Conservation (phyloP, 2,888 invertebrate genomes). For the Dromius quadrimaculatus region DNA sequence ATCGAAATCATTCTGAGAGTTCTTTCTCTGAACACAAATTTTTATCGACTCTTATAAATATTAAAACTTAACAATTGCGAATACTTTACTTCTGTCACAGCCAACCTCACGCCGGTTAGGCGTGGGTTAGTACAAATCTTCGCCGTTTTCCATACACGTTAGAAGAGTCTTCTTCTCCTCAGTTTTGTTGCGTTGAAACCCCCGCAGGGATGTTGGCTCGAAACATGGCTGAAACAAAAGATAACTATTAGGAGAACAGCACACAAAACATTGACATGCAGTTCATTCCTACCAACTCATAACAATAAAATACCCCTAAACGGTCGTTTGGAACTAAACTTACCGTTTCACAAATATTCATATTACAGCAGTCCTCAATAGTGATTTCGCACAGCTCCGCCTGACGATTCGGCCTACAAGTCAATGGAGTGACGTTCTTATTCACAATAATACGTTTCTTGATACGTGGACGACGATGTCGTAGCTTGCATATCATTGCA, state of each 20-base stretch:
- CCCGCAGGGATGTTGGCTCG: slow-evolving; percentile 76
- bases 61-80: slow-evolving; percentile 61
- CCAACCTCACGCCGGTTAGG: slow-evolving; percentile 26
- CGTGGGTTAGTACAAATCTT: slow-evolving; percentile 70
- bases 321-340: too few relatives aligned
- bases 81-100: slow-evolving; percentile 49
- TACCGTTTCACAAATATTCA: slow-evolving; percentile 94
- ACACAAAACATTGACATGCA: too few relatives aligned
- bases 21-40: slow-evolving; percentile 46
- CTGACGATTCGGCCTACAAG: slow-evolving; percentile 75
- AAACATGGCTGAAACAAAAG: slow-evolving; percentile 83
- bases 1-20: slow-evolving; percentile 41
- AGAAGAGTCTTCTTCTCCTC: slow-evolving; percentile 85
- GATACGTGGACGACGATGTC: slow-evolving; percentile 68
- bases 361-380: slow-evolving; percentile 92
- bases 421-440: slow-evolving; percentile 82
- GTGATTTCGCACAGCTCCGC: slow-evolving; percentile 85
- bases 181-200: slow-evolving; percentile 67
- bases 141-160: slow-evolving; percentile 79
- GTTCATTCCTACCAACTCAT: neutral
- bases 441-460: slow-evolving; percentile 86
- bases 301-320: too few relatives aligned
- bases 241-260: too few relatives aligned
- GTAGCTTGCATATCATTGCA: slow-evolving; percentile 47
- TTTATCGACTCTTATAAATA: slow-evolving; percentile 55